phyloP scores from a whole-genome alignment of 2,797 vertebrate species.

The Aphelocoma californica region DNA sequence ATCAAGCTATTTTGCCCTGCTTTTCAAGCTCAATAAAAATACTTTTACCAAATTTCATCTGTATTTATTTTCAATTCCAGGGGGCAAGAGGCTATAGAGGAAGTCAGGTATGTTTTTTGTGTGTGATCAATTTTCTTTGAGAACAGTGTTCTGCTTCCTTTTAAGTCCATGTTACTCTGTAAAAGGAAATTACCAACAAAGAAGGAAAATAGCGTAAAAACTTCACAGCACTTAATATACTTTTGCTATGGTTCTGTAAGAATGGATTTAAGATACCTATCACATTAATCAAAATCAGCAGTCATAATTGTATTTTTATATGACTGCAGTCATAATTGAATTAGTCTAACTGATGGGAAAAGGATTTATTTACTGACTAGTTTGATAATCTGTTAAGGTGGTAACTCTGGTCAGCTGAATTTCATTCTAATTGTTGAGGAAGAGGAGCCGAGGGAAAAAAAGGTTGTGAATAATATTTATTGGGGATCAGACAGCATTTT shows the following conservation, averaged over 20 bases:
- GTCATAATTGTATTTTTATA: neutral
- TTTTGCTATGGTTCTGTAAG: neutral
- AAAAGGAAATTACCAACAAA: neutral
- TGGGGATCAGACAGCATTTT: neutral
- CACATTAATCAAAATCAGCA: neutral
- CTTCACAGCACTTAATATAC: neutral
- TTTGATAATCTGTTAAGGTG: neutral
- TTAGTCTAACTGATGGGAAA: neutral
- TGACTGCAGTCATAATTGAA: neutral
- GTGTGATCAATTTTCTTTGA: neutral
- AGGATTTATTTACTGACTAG: neutral
- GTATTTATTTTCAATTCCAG: constrained; percentile 68
- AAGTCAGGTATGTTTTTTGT: constrained; percentile 74
- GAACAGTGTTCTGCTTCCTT: neutral
- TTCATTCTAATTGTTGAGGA: neutral
- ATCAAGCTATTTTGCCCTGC: neutral
- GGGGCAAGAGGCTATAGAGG: constrained; percentile 82
- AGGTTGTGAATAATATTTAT: neutral
- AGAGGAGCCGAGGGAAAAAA: neutral
- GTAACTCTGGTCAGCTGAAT: neutral
- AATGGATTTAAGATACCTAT: neutral
- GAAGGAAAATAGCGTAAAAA: neutral
- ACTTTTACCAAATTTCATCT: neutral
- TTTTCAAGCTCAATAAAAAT: neutral
- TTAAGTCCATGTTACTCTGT: neutral